Percentiles rank a stretch among this genome's conserved stretches.
Evolutionary conservation across 2,888 invertebrate species (phyloP).

Genomic region (Pristionchus mayeri): DNA sequence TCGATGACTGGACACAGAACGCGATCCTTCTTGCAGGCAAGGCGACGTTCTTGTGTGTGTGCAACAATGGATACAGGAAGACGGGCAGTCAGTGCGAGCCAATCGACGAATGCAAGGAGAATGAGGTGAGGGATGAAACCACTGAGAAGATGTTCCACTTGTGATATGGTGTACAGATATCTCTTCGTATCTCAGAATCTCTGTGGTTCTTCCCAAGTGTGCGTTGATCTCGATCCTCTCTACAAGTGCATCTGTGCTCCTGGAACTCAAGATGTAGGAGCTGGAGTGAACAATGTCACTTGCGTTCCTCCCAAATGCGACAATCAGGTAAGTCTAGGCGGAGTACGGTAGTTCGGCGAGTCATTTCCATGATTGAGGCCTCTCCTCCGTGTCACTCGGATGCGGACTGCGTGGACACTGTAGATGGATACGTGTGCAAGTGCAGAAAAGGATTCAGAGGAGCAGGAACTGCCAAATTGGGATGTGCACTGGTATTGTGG

Average conservation of each 20-base stretch:
- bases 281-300: conserved; percentile 47
- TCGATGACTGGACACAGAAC: no score
- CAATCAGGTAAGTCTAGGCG: not conserved
- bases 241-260: conserved; percentile 50
- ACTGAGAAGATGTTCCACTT: no score
- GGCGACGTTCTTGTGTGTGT: conserved; percentile 10
- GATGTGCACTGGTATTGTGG: conserved; percentile 5
- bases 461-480: conserved; percentile 48
- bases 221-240: conserved; percentile 47
- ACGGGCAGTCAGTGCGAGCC: conserved; percentile 37
- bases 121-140: conserved; percentile 6
- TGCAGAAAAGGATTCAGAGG: conserved; percentile 52
- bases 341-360: not conserved
- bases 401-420: conserved; percentile 60
- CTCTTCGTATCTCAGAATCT: not conserved
- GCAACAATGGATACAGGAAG: conserved; percentile 32
- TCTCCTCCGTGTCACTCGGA: conserved; percentile 62
- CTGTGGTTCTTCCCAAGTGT: conserved; percentile 45
- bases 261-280: conserved; percentile 45
- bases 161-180: no score
- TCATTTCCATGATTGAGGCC: conserved; percentile 32
- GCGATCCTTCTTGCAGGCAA: conserved; percentile 21
- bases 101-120: conserved; percentile 33
- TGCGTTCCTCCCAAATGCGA: conserved; percentile 48
- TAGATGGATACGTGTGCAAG: conserved; percentile 64